Evolutionary conservation across 2,797 vertebrate species (phyloP), one percentile per base, ranked within the genome.

Genomic region (Austrolebias charrua): DNA sequence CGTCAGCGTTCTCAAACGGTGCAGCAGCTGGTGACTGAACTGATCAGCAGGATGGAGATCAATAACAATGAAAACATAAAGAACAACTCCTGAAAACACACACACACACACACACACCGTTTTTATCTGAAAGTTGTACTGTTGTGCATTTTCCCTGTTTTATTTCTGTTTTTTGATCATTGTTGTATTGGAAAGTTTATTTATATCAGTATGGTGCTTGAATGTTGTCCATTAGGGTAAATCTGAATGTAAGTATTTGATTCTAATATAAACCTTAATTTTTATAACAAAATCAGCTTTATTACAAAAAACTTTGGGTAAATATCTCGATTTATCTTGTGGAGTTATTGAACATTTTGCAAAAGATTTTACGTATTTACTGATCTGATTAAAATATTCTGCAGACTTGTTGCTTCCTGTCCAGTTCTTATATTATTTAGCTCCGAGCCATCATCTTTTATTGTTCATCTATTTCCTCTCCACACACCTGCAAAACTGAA

Each of bases 1-100:
- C 87, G 84, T 18, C 82, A 89, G 72, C 88, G 92, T 19, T 90
- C 93, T 2, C 85, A 91, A 9, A 87, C 84, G 0, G 76, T 94
- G 33, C 91, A 93, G 76, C 79, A 83, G 19, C 86, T 94, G 42
- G 88, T 94, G 59, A 92, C 85, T 0, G 91, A 93, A 51, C 80
- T 94, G 61, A 71, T 94, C 62, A 62, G 75, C 64, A 85, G 61
- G 57, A 90, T 93, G 89, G 91, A 93, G 63, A 82, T 91, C 71
- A 94, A 91, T 70, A 93, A 93, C 82, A 92, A 91, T 2, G 63
- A 54, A n/a, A 70, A 33, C 63, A 58, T 58, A 16, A 71, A 51
- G 20, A 71, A 63, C 60, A 52, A 42, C 52, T 57, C 65, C 20
- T 88, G 61, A 86, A 75, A 56, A 62, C 60, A 65, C 48, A 46